A percentile compares a stretch with the other conserved stretches of the same genome.
These are phyloP conservation scores for Ochlodes sylvanus DNA, from an alignment of 2,888 invertebrate genomes.

Conservation along the genomic window DNA sequence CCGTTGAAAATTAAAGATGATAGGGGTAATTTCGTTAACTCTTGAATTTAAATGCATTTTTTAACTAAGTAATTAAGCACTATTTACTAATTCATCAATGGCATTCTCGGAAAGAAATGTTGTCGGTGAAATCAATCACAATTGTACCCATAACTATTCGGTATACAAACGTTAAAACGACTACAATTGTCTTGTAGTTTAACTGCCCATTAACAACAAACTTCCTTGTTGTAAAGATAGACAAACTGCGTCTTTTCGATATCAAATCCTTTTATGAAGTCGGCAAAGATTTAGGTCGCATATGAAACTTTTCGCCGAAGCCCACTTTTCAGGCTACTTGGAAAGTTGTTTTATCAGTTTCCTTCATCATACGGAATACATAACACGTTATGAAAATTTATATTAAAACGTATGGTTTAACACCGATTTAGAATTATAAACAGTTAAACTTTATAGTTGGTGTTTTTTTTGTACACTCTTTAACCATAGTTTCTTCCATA, in stretches of 20 bases:
- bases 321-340: constrained; percentile 31
- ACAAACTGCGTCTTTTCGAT: constrained; percentile 18
- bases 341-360: constrained; percentile 33
- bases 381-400: constrained; percentile 40
- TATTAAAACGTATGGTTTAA: constrained; percentile 34
- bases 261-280: constrained; percentile 24
- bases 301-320: constrained; percentile 32
- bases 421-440: constrained; percentile 3
- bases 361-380: constrained; percentile 39
- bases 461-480: neutral
- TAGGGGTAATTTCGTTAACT: too few species aligned
- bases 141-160: too few species aligned
- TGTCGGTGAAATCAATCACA: too few species aligned
- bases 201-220: neutral
- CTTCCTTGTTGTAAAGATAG: constrained; percentile 4
- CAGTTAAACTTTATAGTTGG: neutral
- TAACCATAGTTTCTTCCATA: too few species aligned
- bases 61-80: too few species aligned
- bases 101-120: too few species aligned
- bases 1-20: too few species aligned
- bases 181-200: too few species aligned
- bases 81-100: too few species aligned
- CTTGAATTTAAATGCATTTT: too few species aligned
- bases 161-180: too few species aligned
- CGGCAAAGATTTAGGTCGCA: constrained; percentile 31